phyloP scores from a whole-genome alignment of 2,113 vertebrate genomes.

The Ahaetulla prasina region DNA sequence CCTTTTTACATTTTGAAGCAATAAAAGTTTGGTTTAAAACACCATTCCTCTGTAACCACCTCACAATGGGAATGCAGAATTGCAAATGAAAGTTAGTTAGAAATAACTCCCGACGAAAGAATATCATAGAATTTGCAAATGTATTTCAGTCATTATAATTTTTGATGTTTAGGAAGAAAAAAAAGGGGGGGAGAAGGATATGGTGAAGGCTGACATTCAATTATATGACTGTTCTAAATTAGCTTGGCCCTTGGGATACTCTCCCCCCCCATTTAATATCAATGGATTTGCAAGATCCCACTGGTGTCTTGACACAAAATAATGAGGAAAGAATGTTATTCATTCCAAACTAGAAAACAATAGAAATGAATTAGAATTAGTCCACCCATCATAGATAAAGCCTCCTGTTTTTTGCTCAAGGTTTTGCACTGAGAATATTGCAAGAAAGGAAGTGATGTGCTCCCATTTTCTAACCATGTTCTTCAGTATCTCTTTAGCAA shows the following conservation, averaged over 20 bases:
- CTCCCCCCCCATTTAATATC: not conserved
- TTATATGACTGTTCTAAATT: slow-evolving; percentile 51
- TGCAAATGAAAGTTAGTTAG: slow-evolving; percentile 48
- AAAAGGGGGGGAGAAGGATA: not conserved
- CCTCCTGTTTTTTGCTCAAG: slow-evolving; percentile 6
- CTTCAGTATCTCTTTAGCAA: not conserved
- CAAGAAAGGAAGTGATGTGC: not conserved
- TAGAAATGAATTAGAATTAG: not conserved
- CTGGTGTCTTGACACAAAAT: slow-evolving; percentile 16
- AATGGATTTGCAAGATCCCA: slow-evolving; percentile 33
- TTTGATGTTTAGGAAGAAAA: slow-evolving; percentile 11
- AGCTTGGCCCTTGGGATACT: slow-evolving; percentile 30
- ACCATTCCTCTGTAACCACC: slow-evolving; percentile 17
- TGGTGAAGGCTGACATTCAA: slow-evolving; percentile 38
- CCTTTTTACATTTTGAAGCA: slow-evolving; percentile 49
- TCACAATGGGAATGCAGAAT: slow-evolving; percentile 38
- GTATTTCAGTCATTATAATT: slow-evolving; percentile 46
- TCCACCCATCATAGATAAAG: not conserved
- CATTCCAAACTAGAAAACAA: slow-evolving; percentile 15
- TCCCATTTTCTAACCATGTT: not conserved
- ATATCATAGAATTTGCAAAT: slow-evolving; percentile 45
- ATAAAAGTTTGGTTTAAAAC: slow-evolving; percentile 54
- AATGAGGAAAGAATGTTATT: slow-evolving; percentile 31
- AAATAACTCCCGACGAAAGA: slow-evolving; percentile 42
- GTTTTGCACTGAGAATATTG: slow-evolving; percentile 15